These are phyloP conservation scores for Siphamia tubifer DNA, from an alignment of 2,113 vertebrate species.

Conservation along the genomic window DNA sequence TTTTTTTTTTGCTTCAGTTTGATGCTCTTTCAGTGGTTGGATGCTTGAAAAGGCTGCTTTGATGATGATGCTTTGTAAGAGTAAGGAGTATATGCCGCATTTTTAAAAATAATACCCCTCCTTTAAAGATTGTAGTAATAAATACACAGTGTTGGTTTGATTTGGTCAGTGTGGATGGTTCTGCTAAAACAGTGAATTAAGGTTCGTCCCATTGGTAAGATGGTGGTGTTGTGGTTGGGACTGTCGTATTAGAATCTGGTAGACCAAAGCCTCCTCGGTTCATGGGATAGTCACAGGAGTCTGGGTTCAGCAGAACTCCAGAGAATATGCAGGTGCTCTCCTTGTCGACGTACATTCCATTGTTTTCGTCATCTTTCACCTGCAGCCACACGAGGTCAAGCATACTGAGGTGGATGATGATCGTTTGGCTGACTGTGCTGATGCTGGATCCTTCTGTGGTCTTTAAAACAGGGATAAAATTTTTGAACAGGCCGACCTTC, in stretches of 20 bases:
- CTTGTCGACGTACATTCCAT: constrained; percentile 49
- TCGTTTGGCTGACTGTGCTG: constrained; percentile 46
- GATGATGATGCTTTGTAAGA: too few relatives aligned
- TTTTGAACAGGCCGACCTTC: constrained; percentile 68
- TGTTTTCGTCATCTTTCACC: constrained; percentile 54
- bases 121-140: constrained; percentile 25
- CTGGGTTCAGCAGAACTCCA: constrained; percentile 71
- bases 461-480: constrained; percentile 47
- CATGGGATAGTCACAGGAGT: constrained; percentile 50
- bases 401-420: constrained; percentile 56
- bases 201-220: too few relatives aligned
- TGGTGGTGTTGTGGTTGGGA: too few relatives aligned
- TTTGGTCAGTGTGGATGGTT: constrained; percentile 6
- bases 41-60: too few relatives aligned
- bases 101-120: constrained; percentile 31
- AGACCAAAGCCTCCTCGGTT: too few relatives aligned
- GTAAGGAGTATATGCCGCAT: too few relatives aligned
- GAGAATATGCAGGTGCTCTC: constrained; percentile 75
- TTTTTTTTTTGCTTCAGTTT: too few relatives aligned
- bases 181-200: background rate
- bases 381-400: constrained; percentile 75
- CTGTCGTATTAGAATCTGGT: too few relatives aligned
- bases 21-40: too few relatives aligned
- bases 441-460: constrained; percentile 17
- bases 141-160: constrained; percentile 37